Evolutionary conservation across 2,888 invertebrate species (phyloP), one percentile per base, ranked within the genome.

Genomic region (Drosophila imparisetae): DNA sequence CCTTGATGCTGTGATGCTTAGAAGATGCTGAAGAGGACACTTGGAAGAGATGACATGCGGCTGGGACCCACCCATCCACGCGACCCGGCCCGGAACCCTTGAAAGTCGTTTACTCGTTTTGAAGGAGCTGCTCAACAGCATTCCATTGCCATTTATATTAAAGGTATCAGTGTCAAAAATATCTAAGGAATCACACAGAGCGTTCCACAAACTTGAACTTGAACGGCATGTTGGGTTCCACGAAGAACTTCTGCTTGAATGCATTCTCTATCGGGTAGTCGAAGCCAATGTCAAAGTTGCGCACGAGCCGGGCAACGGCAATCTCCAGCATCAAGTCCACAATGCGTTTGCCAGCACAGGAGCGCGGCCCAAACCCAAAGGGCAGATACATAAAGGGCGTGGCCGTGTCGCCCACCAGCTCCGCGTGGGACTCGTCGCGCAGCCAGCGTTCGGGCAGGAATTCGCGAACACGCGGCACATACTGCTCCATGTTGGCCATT

Each of bases 401-500:
- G 29, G 80, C 63, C 1, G 82, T 83, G 10, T 80, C 78, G 1
- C 80, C 84, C 18, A 81, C 76, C 4, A 82, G 61, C 5, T 73
- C 77, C 4, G 74, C 40, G 24, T 74, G 68, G 38, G 61, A 32
- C 4, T 75, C 78, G 21, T 70, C 72, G 0, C 94, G 93, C 40
- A 94, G 76, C 97, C 97, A 98, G 32, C 97, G 93, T 90, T 97
- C 96, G 0, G 97, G 97, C 29, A 95, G 90, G 86, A 95, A 97
- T 67, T 95, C 94, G 0, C 93, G 90, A 0, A 95, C 93, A 8
- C 94, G 94, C 0, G 94, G 94, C 80, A 95, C 96, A 83, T 93
- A 96, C 79, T 96, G 94, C 63, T 95, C 93, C 73, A 86, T 62
- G 24, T 95, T 95, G 89, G 94, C 93, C 81, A 94, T 93, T 58